Base-by-base conservation (phyloP, 2,113 vertebrate genomes). In the Phaethon lepturus region DNA sequence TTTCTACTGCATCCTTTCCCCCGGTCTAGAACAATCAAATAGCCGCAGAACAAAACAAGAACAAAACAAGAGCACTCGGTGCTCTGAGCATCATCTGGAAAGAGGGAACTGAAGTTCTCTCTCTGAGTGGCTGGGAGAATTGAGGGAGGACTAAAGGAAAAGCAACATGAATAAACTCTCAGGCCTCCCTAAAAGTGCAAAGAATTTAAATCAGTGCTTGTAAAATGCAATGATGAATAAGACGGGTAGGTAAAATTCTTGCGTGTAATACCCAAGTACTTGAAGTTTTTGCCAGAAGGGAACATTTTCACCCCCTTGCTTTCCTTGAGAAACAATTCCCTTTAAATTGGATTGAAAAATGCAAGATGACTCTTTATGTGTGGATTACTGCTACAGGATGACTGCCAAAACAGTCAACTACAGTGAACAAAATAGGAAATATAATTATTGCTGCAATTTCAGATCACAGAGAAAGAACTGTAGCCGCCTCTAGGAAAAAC, bases 341-440 rank as follows among this genome's bases (percentile, higher is more conserved):
- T 97, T 94, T 96, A 95, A 95, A 95, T 91, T 94, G 90, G 93
- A 87, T 96, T 97, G 90, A 95, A 95, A 95, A 97, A 95, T 91
- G 84, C 59, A 76, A 86, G 76, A 94, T 88, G 91, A 83, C 60
- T 94, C 72, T 95, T 95, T 95, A 87, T 85, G 68, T 75, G 87
- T 89, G 82, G 93, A 95, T 97, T 95, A 96, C 83, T 94, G 90
- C 76, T 96, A 74, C 67, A 94, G 85, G 88, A 96, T 96, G 76
- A 50, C 89, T 97, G 93, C 97, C 91, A 97, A 95, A 95, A 90
- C 77, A 95, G 90, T 92, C 90, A 94, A 83, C 81, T 91, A 74
- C 63, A 83, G 93, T 71, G 90, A 95, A 77, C 71, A 93, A 95
- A 96, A 92, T 80, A 86, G 93, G 90, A 93, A 95, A 92, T 96